Conservation (phyloP, 2,797 vertebrate species). For the Epinephelus coioides region DNA sequence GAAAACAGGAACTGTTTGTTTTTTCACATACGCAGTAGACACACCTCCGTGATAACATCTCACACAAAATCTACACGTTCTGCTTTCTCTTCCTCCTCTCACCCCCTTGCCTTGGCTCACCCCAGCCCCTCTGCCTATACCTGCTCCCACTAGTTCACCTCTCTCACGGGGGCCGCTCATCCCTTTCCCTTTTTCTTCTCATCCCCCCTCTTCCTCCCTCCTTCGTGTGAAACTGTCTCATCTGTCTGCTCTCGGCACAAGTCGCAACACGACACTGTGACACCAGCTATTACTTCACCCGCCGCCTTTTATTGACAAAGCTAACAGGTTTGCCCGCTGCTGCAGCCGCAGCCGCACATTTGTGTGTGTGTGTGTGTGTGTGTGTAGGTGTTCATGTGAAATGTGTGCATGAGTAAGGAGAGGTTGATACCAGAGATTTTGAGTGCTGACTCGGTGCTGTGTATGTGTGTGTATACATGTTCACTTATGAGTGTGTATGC, state of each 20-base stretch:
- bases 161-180: constrained; percentile 4
- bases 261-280: constrained; percentile 84
- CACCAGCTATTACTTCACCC: constrained; percentile 82
- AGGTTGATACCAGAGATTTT: constrained; percentile 41
- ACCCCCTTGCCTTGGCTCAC: neutral
- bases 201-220: constrained; percentile 51
- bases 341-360: constrained; percentile 18
- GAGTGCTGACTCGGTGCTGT: constrained; percentile 4
- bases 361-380: neutral
- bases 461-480: constrained; percentile 4
- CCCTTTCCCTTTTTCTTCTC: constrained; percentile 40
- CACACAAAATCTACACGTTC: constrained; percentile 4
- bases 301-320: constrained; percentile 78
- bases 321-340: constrained; percentile 81
- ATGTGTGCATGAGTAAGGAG: constrained; percentile 9
- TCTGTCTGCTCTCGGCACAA: constrained; percentile 78
- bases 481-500: constrained; percentile 4
- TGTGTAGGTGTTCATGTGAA: constrained; percentile 29
- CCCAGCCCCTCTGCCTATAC: neutral
- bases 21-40: constrained; percentile 23
- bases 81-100: constrained; percentile 34
- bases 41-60: constrained; percentile 36
- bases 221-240: constrained; percentile 82
- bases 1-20: constrained; percentile 40
- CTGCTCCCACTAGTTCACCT: constrained; percentile 5